Evolutionary conservation across 2,113 vertebrate genomes (phyloP), one percentile per base, ranked within the genome.

Genomic region (Gnathonemus longibarbis): DNA sequence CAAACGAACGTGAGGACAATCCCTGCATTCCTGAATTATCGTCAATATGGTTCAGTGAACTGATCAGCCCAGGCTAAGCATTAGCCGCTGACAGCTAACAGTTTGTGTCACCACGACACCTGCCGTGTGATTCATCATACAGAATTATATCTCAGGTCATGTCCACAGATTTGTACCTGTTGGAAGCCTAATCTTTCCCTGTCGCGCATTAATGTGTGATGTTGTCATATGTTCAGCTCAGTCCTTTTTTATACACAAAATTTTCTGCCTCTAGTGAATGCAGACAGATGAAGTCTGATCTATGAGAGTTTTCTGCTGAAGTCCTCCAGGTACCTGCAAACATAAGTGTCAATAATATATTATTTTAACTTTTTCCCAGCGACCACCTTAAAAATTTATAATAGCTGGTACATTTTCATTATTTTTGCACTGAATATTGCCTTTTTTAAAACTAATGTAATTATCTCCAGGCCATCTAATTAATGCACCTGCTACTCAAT

Each of bases 111-210:
- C 31, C 10, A 11, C 74, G 7, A 39, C 35, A 42, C 35, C 74
- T 80, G 74, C 35, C 2, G 74, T 80, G 31, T 42, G 74, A 80
- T 80, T 80, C 39, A 42, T 42, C 35, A 80, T 39, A 39, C 74
- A 80, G 74, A 80, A 80, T 80, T 80, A 80, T 17, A 42, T 8
- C 74, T 39, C 15, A 80, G 74, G 74, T 80, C 35, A 42, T 39
- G 74, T 80, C 74, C 35, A 39, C 35, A 80, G 74, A 80, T 80
- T 80, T 80, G 31, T 80, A 80, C 74, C 74, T 80, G 74, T 80
- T 19, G 74, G 74, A 80, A 42, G 74, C 35, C 74, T 80, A 80
- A 80, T 80, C 74, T 42, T 39, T 42, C 35, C 74, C 74, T 80
- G 74, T 42, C 74, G 35, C 15, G 15, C 74, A 80, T 80, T 42